phyloP scores from a whole-genome alignment of 2,113 vertebrate genomes.

The Grus americana region DNA sequence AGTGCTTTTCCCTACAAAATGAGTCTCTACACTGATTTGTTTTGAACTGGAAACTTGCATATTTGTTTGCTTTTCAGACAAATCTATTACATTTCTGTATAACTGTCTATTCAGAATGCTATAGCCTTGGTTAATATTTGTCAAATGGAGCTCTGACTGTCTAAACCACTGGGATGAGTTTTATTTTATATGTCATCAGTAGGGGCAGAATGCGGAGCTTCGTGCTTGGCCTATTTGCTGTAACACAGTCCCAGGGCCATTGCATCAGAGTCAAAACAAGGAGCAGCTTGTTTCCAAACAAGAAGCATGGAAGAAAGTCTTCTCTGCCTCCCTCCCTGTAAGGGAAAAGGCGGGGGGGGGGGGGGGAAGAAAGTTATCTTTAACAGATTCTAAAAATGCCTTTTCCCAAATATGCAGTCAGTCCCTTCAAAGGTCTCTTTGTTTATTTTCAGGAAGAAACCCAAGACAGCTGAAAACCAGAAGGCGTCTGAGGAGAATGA shows the following conservation, averaged over 20 bases:
- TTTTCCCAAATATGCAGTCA: constrained; percentile 81
- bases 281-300: constrained; percentile 80
- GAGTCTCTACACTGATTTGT: background rate
- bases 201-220: constrained; percentile 73
- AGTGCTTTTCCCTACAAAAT: background rate
- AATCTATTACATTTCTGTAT: background rate
- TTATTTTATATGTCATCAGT: constrained; percentile 73
- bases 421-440: constrained; percentile 84
- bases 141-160: constrained; percentile 67
- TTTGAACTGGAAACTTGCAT: constrained; percentile 13
- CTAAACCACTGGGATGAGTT: constrained; percentile 72
- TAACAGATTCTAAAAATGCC: constrained; percentile 86
- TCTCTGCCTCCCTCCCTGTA: constrained; percentile 60
- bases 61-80: constrained; percentile 33
- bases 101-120: constrained; percentile 31
- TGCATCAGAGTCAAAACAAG: constrained; percentile 78
- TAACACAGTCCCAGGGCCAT: constrained; percentile 72
- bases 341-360: constrained; percentile 21
- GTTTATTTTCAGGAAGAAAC: constrained; percentile 87
- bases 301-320: constrained; percentile 74
- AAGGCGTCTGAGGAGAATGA: constrained; percentile 96
- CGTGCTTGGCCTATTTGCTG: constrained; percentile 72
- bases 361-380: constrained; percentile 79
- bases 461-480: constrained; percentile 88
- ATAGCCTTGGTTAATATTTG: constrained; percentile 74